Evolutionary conservation across 2,797 vertebrate genomes (phyloP).

Genomic region (Myotis daubentonii): DNA sequence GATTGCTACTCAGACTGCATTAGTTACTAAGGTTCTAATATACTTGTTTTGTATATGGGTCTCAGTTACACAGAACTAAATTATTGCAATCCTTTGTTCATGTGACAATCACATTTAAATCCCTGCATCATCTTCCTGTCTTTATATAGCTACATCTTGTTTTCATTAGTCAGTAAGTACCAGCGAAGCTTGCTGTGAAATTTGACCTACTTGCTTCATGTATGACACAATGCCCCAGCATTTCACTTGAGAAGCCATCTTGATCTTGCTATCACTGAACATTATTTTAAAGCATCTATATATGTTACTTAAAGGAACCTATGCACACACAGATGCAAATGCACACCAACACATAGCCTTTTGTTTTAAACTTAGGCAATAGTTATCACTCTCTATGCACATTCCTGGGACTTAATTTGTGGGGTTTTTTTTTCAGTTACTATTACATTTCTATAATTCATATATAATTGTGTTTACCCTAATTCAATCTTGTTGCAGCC

Average conservation of each 20-base stretch:
- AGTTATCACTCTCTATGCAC: neutral
- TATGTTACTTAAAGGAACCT: neutral
- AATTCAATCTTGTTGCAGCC: neutral
- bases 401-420: neutral
- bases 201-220: neutral
- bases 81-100: neutral
- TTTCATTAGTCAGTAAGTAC: neutral
- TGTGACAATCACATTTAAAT: neutral
- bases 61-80: neutral
- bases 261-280: neutral
- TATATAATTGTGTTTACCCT: neutral
- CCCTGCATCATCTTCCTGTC: neutral
- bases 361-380: neutral
- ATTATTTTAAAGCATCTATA: neutral
- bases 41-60: rapidly evolving
- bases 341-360: neutral
- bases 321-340: neutral
- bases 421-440: neutral
- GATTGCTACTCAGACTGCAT: neutral
- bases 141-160: neutral
- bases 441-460: neutral
- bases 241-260: neutral
- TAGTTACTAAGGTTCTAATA: neutral
- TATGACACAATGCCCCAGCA: neutral
- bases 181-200: neutral